phyloP scores from a whole-genome alignment of 92 coral and sea anemone species.

The Ricordea florida region DNA sequence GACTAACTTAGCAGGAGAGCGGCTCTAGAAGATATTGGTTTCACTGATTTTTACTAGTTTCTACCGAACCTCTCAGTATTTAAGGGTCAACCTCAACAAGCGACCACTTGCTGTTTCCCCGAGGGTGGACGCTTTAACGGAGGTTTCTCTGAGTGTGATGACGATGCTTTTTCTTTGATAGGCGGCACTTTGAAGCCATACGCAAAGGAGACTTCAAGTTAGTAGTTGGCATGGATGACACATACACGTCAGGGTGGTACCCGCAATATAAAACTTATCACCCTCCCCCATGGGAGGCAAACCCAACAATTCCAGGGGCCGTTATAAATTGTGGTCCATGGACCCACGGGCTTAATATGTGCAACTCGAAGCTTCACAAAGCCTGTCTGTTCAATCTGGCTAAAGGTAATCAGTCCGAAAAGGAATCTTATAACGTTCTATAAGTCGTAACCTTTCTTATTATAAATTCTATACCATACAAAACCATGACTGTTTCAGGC shows the following conservation, averaged over 20 bases:
- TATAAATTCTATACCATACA: too few relatives aligned
- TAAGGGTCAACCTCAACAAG: too few relatives aligned
- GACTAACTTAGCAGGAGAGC: too few relatives aligned
- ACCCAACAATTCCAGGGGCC: constrained; percentile 67
- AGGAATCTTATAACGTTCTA: too few relatives aligned
- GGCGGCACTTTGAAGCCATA: constrained; percentile 73
- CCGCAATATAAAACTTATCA: constrained; percentile 59
- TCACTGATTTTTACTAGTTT: too few relatives aligned
- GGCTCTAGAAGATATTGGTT: too few relatives aligned
- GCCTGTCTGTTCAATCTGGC: constrained; percentile 74
- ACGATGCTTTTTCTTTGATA: background rate
- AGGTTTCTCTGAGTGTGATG: background rate
- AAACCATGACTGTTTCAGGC: too few relatives aligned
- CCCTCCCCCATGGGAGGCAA: constrained; percentile 13
- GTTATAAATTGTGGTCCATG: constrained; percentile 62
- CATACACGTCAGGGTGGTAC: constrained; percentile 73
- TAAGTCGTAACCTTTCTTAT: too few relatives aligned
- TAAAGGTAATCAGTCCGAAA: too few relatives aligned
- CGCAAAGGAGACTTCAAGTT: constrained; percentile 77
- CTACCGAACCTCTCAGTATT: too few relatives aligned
- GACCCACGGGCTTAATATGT: constrained; percentile 46
- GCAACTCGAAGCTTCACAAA: constrained; percentile 57
- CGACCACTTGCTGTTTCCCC: too few relatives aligned
- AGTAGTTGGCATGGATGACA: constrained; percentile 89
- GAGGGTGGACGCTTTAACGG: background rate